Conservation (phyloP, 2,797 vertebrate genomes). For the Lagorchestes hirsutus region DNA sequence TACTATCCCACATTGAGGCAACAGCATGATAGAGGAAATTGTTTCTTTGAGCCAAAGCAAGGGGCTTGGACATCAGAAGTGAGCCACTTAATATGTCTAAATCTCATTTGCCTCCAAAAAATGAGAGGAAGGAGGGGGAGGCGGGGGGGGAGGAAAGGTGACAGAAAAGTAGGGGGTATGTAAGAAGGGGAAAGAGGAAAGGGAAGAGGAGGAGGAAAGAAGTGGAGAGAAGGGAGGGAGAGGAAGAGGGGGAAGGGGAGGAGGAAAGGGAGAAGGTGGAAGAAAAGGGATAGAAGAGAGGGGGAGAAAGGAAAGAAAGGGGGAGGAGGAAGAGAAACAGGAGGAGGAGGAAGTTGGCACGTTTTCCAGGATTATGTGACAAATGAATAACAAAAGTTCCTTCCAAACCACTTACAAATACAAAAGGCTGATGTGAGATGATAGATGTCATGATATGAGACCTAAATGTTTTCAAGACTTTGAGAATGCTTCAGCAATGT, state of each 20-base stretch:
- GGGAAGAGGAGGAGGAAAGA: too few relatives aligned
- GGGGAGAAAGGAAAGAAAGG: too few relatives aligned
- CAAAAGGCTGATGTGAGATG: neutral
- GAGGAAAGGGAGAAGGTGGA: too few relatives aligned
- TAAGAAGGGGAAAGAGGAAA: too few relatives aligned
- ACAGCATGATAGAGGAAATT: neutral
- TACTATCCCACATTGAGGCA: rapidly evolving
- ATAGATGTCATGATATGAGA: neutral
- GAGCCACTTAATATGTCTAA: neutral
- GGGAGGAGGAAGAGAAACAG: too few relatives aligned
- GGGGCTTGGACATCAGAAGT: neutral
- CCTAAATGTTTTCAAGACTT: neutral
- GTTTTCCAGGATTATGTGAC: conserved; percentile 19
- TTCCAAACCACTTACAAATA: conserved; percentile 30
- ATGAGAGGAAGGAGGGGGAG: neutral
- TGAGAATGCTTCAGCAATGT: neutral
- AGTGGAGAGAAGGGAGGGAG: too few relatives aligned
- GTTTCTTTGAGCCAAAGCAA: neutral
- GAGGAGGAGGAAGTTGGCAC: neutral
- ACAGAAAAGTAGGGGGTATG: too few relatives aligned
- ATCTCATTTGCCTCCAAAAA: neutral
- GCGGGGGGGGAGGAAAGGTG: too few relatives aligned
- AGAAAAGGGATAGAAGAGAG: neutral
- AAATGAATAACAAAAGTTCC: conserved; percentile 46
- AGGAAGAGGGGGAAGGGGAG: neutral